phyloP scores from a whole-genome alignment of 2,113 vertebrate species.

The Ceyx melanurus region DNA sequence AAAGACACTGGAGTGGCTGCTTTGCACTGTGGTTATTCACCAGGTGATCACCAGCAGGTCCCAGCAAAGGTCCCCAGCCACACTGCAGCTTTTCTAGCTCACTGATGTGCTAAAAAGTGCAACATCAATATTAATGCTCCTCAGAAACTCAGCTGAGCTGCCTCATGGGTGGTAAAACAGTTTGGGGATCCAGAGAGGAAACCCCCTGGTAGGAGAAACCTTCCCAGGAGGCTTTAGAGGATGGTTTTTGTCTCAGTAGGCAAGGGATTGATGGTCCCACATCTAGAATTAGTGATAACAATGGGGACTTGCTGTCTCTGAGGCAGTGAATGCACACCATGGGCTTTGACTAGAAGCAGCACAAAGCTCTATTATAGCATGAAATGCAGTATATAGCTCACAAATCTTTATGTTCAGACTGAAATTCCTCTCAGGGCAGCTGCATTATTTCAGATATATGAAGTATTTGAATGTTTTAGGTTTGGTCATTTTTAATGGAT shows the following conservation, averaged over 20 bases:
- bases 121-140: not conserved
- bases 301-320: not conserved
- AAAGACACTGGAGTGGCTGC: not conserved
- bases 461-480: not conserved
- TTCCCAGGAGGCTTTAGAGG: not conserved
- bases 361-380: not conserved
- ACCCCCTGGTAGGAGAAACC: not conserved
- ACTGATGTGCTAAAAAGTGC: not conserved
- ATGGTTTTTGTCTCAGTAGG: not conserved
- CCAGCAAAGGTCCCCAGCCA: not conserved
- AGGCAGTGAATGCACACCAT: not conserved
- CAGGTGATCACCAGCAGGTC: not conserved
- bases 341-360: not conserved
- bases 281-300: not conserved
- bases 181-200: not conserved
- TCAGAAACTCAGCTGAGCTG: not conserved
- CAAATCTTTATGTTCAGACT: not conserved
- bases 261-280: not conserved
- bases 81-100: not conserved
- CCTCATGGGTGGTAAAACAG: not conserved
- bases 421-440: not conserved
- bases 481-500: not conserved
- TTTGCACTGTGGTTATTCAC: not conserved
- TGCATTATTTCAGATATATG: conserved; percentile 30
- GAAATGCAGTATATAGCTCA: not conserved